A percentile compares a stretch with the other conserved stretches of the same genome.
Conservation (phyloP, 2,888 invertebrate species). For the Nineta flava region DNA sequence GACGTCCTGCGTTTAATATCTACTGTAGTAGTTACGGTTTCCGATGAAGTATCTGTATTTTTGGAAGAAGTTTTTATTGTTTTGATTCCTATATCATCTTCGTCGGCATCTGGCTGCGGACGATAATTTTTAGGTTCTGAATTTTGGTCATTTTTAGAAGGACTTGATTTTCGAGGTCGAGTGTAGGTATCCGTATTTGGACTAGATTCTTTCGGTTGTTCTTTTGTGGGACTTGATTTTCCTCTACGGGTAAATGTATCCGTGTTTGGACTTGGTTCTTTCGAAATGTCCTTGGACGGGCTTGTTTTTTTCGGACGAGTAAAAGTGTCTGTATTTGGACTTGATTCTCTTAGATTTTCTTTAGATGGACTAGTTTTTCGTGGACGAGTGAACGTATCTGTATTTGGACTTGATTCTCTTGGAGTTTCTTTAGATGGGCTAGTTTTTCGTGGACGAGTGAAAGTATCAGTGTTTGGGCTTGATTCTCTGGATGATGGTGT, state of each 20-base stretch:
- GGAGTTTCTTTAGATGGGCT: conserved; percentile 6
- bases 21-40: neutral
- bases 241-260: neutral
- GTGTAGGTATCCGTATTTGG: neutral
- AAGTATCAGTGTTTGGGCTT: conserved; percentile 1
- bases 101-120: neutral
- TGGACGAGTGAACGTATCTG: no score
- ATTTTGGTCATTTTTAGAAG: neutral
- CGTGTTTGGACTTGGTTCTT: neutral
- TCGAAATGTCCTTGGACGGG: neutral
- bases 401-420: no score
- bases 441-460: neutral
- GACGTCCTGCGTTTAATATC: neutral
- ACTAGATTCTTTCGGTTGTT: no score
- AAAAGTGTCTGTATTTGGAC: neutral
- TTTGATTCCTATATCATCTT: neutral
- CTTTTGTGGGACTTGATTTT: neutral
- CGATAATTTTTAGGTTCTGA: neutral
- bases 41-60: neutral
- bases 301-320: neutral
- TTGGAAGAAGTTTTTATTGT: neutral
- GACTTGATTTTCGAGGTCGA: neutral
- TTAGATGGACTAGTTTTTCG: neutral
- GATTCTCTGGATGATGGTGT: neutral
- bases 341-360: neutral